Evolutionary conservation across 1,140 invertebrate species (phyloP).

Genomic region (Elysia chlorotica): DNA sequence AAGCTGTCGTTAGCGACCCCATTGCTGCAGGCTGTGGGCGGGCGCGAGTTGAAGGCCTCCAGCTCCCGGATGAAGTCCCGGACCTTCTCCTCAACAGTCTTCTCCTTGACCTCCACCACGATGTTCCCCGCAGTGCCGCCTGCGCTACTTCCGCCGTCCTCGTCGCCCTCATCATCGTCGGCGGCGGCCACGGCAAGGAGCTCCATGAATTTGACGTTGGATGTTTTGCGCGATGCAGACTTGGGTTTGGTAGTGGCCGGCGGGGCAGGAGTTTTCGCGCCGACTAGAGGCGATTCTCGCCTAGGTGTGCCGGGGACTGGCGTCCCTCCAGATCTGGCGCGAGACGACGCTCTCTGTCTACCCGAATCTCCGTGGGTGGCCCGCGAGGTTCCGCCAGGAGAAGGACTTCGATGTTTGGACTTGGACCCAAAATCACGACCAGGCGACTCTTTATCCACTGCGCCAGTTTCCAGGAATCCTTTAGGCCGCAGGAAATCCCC

Average conservation of each 20-base stretch:
- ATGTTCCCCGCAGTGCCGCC: constrained; percentile 14
- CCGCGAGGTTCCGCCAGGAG: background rate
- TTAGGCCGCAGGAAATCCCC: background rate
- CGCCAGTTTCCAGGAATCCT: constrained; percentile 7
- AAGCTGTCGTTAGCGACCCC: background rate
- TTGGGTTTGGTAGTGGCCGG: too few species aligned
- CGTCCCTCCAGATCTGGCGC: too few species aligned
- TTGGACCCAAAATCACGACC: too few species aligned
- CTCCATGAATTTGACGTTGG: background rate
- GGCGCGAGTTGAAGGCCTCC: background rate
- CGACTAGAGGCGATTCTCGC: background rate
- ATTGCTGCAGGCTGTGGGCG: background rate
- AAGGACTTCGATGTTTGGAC: background rate
- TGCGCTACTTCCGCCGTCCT: constrained; percentile 3
- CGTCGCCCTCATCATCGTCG: background rate
- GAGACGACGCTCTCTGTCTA: too few species aligned
- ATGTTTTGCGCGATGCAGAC: background rate
- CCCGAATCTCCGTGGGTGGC: background rate
- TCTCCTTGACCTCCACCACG: background rate
- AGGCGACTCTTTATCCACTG: too few species aligned
- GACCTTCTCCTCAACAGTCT: background rate
- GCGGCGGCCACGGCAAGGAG: background rate
- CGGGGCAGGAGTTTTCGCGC: background rate
- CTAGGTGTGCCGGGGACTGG: too few species aligned
- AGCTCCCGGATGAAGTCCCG: background rate